Base-by-base conservation (phyloP, 1,140 invertebrate species). In the Parapsyche elsis region DNA sequence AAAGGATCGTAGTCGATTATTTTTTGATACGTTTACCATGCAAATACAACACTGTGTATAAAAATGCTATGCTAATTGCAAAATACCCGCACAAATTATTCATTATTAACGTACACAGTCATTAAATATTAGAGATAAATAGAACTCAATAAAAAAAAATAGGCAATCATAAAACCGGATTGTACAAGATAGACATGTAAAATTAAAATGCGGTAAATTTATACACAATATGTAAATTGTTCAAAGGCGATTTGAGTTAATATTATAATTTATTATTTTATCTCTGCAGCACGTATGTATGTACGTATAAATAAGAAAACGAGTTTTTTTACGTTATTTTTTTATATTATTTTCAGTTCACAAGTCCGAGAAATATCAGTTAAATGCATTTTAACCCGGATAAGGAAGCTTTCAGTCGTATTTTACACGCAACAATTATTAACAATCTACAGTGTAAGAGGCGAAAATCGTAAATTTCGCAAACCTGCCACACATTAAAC, bases 401-500 rank as follows among this genome's bases (percentile, higher is more conserved):
- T 21, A 61, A 61, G 57, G 16, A 61, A 61, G 57, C 57, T 61
- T 61, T 61, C 16, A 38, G 30, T 38, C 30, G 30, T 38, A 38
- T 38, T 38, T 38, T 38, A 38, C 30, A 16, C 57, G 21, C 57
- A 61, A 61, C 57, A 61, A 61, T 61, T 19, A 19, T 19, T 61
- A 19, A 53, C 16, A 61, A 61, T 61, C 57, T 61, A 38, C 30
- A 38, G 30, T 38, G 2, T 1, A n/a, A n/a, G n/a, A n/a, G 7
- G 57, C 16, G 57, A 61, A 61, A 61, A 74, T 53, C 46, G 71
- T 74, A 74, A 74, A 74, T 49, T 74, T 49, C 71, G 12, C 53
- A 59, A 38, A 38, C 45, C 24, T 38, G 23, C 45, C 59, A 71
- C 74, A 76, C 77, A 79, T 53, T 81, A 79, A 81, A 81, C 81